Evolutionary conservation across 2,888 invertebrate genomes (phyloP).

Genomic region (Acronicta alni): DNA sequence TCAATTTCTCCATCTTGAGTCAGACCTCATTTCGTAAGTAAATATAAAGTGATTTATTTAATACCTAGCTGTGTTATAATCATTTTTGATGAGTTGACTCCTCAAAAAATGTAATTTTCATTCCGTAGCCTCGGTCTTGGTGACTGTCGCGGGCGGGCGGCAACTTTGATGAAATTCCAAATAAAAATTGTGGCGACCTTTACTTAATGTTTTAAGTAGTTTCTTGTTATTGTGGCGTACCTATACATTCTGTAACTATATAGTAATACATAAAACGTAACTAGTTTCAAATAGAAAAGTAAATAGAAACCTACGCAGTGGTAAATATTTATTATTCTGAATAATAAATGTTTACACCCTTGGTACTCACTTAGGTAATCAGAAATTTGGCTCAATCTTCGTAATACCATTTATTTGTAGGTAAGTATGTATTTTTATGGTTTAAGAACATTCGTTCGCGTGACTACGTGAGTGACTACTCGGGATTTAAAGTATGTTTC

Average conservation of each 20-base stretch:
- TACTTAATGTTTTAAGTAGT: conserved; percentile 5
- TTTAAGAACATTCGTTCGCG: conserved; percentile 10
- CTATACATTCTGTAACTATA: not conserved
- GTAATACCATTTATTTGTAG: conserved; percentile 24
- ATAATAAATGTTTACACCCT: conserved; percentile 1
- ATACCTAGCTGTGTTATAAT: conserved; percentile 1
- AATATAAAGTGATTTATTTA: conserved; percentile 1
- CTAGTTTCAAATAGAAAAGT: too few relatives aligned
- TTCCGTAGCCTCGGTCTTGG: conserved; percentile 4
- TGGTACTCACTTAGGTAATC: conserved; percentile 14
- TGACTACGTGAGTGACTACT: too few relatives aligned
- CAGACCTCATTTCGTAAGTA: not conserved
- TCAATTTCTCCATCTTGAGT: not conserved
- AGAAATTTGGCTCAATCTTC: conserved; percentile 19
- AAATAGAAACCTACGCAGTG: not conserved
- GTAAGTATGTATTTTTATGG: conserved; percentile 31
- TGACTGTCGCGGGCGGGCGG: not conserved
- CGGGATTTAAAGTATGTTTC: too few relatives aligned
- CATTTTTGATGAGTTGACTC: conserved; percentile 11
- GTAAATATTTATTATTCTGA: not conserved
- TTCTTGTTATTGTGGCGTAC: conserved; percentile 4
- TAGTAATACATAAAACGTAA: too few relatives aligned
- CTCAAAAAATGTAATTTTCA: conserved; percentile 11
- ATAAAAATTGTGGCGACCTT: conserved; percentile 14
- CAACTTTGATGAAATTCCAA: conserved; percentile 28